These are phyloP conservation scores for Musca vetustissima DNA, from an alignment of 1,140 invertebrate species.

Conservation along the genomic window DNA sequence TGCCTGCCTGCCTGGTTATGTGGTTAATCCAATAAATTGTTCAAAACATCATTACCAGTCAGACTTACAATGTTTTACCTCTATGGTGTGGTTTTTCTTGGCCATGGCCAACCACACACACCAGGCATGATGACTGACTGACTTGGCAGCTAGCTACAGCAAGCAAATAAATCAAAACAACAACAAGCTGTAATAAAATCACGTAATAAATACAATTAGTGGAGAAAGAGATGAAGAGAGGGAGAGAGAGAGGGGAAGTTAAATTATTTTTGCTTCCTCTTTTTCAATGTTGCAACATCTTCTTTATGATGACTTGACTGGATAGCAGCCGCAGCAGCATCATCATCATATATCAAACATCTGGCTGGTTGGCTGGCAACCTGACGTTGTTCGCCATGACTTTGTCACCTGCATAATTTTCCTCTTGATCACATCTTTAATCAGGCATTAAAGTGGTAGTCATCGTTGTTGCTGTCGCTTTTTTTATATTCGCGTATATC, in stretches of 20 bases:
- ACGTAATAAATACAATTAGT: constrained; percentile 9
- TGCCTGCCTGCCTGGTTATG: no score
- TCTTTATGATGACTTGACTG: no score
- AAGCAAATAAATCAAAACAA: neutral
- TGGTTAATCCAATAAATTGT: neutral
- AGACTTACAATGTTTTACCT: neutral
- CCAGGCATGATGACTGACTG: neutral
- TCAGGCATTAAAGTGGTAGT: constrained; percentile 17
- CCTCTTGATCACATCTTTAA: constrained; percentile 14
- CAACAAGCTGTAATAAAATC: neutral
- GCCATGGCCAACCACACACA: neutral
- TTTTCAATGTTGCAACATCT: no score
- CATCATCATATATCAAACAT: no score
- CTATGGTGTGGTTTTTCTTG: neutral
- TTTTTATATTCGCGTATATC: no score
- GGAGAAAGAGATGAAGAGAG: no score
- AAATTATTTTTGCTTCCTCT: no score
- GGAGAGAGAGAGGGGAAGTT: no score
- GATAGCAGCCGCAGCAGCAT: no score
- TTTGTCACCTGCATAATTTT: constrained; percentile 12
- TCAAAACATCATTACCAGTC: neutral
- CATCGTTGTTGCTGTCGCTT: no score
- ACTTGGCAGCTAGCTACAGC: no score
- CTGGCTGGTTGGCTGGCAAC: no score
- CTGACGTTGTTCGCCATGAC: neutral